Evolutionary conservation across 2,888 invertebrate genomes (phyloP).

Genomic region (Pegoplata infirma): DNA sequence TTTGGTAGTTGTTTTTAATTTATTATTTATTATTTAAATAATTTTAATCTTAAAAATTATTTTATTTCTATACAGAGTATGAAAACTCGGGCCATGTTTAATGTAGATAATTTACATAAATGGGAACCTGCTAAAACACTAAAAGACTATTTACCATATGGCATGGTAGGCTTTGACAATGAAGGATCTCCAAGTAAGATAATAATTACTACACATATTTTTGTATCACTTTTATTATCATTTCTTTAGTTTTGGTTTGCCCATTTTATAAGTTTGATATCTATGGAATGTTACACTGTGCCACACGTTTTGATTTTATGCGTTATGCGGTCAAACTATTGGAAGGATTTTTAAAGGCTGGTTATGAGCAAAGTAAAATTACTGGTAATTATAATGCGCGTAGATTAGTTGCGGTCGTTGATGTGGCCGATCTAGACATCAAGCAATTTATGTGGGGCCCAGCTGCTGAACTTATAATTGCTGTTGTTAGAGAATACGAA

Average conservation of each 20-base stretch:
- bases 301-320: constrained; percentile 85
- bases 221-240: too few relatives aligned
- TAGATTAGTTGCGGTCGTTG: constrained; percentile 85
- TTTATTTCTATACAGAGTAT: constrained; percentile 66
- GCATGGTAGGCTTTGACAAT: constrained; percentile 88
- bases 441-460: constrained; percentile 92
- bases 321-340: constrained; percentile 83
- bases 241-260: constrained; percentile 87
- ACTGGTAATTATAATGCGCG: constrained; percentile 83
- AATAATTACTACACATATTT: too few relatives aligned
- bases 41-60: too few relatives aligned
- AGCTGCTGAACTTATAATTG: constrained; percentile 84
- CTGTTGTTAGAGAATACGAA: constrained; percentile 90
- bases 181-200: constrained; percentile 86
- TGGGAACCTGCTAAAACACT: constrained; percentile 87
- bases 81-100: constrained; percentile 80
- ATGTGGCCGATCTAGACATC: constrained; percentile 88
- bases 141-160: constrained; percentile 86
- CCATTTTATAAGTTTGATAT: constrained; percentile 90
- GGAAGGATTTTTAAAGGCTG: constrained; percentile 83
- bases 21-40: too few relatives aligned
- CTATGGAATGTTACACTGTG: constrained; percentile 88
- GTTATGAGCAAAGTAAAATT: constrained; percentile 81
- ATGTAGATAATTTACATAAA: constrained; percentile 83
- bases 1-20: too few relatives aligned